These are phyloP conservation scores for Araneus ventricosus DNA, from an alignment of 1,140 invertebrate genomes.

Conservation along the genomic window DNA sequence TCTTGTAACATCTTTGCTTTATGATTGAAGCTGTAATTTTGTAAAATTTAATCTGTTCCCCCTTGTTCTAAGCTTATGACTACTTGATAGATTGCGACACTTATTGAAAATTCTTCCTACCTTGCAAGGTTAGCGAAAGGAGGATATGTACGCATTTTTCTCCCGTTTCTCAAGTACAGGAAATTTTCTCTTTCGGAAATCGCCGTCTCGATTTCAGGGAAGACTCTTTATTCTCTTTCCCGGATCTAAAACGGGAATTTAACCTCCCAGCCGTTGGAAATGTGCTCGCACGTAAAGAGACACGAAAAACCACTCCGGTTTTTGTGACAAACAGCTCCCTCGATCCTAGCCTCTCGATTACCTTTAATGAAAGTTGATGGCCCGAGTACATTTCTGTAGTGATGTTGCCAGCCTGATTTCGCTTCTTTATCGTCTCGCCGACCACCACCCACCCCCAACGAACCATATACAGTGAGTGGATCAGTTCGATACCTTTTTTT, in stretches of 20 bases:
- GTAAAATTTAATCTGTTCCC: too few species aligned
- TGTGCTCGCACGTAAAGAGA: constrained; percentile 55
- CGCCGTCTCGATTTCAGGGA: too few species aligned
- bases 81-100: too few species aligned
- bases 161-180: too few species aligned
- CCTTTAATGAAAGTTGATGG: constrained; percentile 72
- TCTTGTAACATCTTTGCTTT: too few species aligned
- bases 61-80: too few species aligned
- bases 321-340: constrained; percentile 72
- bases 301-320: constrained; percentile 71
- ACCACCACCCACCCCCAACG: neutral
- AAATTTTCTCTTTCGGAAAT: too few species aligned
- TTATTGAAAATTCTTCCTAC: too few species aligned
- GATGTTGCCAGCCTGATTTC: constrained; percentile 39
- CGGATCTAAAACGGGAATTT: constrained; percentile 36
- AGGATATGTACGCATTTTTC: too few species aligned
- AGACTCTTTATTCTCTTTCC: too few species aligned
- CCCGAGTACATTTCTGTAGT: constrained; percentile 65
- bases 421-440: neutral
- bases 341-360: constrained; percentile 47
- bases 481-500: neutral
- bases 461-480: neutral
- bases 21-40: too few species aligned
- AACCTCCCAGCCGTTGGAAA: constrained; percentile 49
- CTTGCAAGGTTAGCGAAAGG: too few species aligned